Evolutionary conservation across 35 echinoderm and acorn worm species (phyloP).

Genomic region (Apostichopus californicus): DNA sequence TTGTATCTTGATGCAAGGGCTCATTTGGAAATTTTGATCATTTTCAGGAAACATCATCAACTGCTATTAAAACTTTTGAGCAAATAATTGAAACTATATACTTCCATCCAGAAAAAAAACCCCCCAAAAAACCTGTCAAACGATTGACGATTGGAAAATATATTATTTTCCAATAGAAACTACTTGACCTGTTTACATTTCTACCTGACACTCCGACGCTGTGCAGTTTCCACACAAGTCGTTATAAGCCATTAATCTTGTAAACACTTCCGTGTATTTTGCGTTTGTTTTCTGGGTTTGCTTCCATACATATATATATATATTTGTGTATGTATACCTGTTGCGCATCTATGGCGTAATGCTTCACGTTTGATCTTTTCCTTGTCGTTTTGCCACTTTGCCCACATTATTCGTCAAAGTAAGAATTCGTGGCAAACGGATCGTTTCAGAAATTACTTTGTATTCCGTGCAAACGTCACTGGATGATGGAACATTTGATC

Average conservation of each 20-base stretch:
- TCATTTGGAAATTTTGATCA: too few species aligned
- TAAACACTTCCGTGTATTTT: neutral
- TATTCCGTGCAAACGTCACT: conserved; percentile 32
- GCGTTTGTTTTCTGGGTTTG: neutral
- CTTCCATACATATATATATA: neutral
- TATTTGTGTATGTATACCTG: neutral
- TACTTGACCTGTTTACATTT: too few species aligned
- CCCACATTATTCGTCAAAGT: neutral
- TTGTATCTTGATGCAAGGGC: too few species aligned
- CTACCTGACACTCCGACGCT: too few species aligned
- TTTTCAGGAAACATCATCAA: too few species aligned
- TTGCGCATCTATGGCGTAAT: neutral
- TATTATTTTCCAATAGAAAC: too few species aligned
- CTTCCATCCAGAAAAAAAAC: too few species aligned
- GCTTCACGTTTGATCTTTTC: neutral
- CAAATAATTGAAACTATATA: too few species aligned
- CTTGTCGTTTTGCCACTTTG: conserved; percentile 39
- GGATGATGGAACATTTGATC: conserved; percentile 43
- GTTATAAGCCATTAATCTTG: neutral
- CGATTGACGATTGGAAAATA: too few species aligned
- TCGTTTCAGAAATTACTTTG: conserved; percentile 52
- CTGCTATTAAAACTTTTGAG: too few species aligned
- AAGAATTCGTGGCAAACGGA: conserved; percentile 45
- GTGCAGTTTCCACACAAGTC: neutral
- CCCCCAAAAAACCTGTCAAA: too few species aligned